Base-by-base conservation (phyloP, 2,113 vertebrate genomes). In the Galbula dea region DNA sequence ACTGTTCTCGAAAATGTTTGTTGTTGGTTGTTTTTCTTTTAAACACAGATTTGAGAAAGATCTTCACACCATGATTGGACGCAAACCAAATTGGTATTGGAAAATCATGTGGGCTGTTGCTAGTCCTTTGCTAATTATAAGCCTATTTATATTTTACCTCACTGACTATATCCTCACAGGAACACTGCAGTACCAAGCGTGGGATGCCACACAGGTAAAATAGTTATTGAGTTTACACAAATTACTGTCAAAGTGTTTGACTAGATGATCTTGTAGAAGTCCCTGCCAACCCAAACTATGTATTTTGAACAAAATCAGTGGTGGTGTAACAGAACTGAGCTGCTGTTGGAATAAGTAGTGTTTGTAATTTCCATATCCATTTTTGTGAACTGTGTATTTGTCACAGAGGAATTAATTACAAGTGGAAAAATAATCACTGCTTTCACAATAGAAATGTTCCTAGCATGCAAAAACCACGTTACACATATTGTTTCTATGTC, bases 61-160 rank as follows among this genome's bases (percentile, higher is more conserved):
- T 43, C 98, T 99, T 37, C 95, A 98, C 84, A 97, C 98, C 91
- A 99, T 99, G 98, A 97, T 98, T 2, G 99, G 99, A 39, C 97
- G 57, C 57, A 90, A 96, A 15, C 98, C 97, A 65, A 98, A 96
- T 95, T 98, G 98, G 98, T 99, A 99, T 54, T 99, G 97, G 98
- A 99, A 98, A 94, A 89, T 97, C 73, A 98, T 98, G 98, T 99
- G 98, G 99, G 94, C 95, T 7, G 95, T 91, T 13, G 81, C 96
- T 39, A 99, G 99, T 84, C 99, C 99, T 1, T 34, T 98, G 49
- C 97, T 99, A 14, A 98, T 99, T 37, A 51, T 99, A 34, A 84
- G 95, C 79, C 97, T 99, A 27, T 97, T 99, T 66, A 51, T 99
- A 93, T 98, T 99, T 97, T 99, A 99, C 96, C 96, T 99, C 74